Evolutionary conservation across 2,797 vertebrate genomes (phyloP), one percentile per base, ranked within the genome.

Genomic region (Balearica regulorum): DNA sequence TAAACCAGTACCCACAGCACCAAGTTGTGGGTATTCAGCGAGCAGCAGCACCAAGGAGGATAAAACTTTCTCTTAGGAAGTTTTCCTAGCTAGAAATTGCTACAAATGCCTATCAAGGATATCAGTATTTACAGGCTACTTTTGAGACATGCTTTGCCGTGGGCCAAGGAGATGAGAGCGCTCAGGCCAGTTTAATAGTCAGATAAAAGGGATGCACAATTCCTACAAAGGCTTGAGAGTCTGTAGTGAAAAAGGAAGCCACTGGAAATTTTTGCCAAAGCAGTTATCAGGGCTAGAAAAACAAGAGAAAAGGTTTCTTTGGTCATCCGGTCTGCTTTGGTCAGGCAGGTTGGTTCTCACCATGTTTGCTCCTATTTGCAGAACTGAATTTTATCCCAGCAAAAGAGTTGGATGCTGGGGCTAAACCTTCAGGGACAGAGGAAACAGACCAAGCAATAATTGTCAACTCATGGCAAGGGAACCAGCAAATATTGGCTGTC

Each of bases 401-500:
- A 41, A 57, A 6, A 80, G 20, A 73, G 37, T 16, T 41, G 75
- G 7, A 46, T 46, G 11, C 39, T 58, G 35, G 33, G 46, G n/a
- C 17, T 77, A 66, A 87, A 70, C 31, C 16, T 80, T 78, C 61
- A 60, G 54, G 60, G 37, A 71, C 22, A 60, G 7, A 94, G 28
- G 22, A 86, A 83, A 81, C 0, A 26, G 37, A 54, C 71, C 10
- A 70, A 57, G 28, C 2, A 2, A 49, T 25, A 55, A 78, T 0
- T 51, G 28, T 11, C 39, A 92, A 9, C 39, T 81, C 41, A 33
- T 1, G 13, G 77, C 44, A 73, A 65, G 28, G 16, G 55, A 83
- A n/a, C 7, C 41, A 68, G 85, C 41, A 70, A 53, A 41, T 0
- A 0, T 0, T 25, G 24, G 35, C 48, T 35, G 31, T 16, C 73